phyloP scores from a whole-genome alignment of 2,113 vertebrate genomes.

The Edolisoma coerulescens region DNA sequence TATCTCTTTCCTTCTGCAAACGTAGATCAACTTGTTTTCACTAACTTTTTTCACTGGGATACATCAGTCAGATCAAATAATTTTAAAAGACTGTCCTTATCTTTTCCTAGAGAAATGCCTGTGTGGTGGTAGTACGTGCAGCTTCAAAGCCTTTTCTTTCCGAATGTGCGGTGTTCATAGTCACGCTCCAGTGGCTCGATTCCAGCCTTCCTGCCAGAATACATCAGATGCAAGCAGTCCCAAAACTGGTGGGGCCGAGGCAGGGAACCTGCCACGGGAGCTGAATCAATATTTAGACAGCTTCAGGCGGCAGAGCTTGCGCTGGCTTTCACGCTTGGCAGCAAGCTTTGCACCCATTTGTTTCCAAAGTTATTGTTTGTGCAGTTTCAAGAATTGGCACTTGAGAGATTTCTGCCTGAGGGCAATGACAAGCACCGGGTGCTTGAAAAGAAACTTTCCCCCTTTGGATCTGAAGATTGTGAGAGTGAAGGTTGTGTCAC shows the following conservation, averaged over 20 bases:
- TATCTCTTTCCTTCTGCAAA: not conserved
- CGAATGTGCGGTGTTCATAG: not conserved
- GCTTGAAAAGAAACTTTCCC: not conserved
- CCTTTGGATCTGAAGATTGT: not conserved
- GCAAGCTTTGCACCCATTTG: not conserved
- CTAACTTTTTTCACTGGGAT: not conserved
- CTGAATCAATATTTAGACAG: constrained; percentile 43
- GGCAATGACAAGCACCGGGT: not conserved
- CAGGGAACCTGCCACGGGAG: not conserved
- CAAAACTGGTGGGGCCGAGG: not conserved
- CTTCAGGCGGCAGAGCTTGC: not conserved
- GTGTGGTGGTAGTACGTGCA: not conserved
- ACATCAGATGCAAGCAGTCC: not conserved
- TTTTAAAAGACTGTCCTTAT: not conserved
- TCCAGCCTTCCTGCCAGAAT: constrained; percentile 18
- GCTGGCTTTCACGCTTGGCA: not conserved
- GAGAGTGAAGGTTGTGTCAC: not conserved
- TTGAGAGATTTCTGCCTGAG: constrained; percentile 26
- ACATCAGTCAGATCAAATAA: constrained; percentile 15
- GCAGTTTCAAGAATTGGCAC: constrained; percentile 19
- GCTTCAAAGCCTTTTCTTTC: constrained; percentile 9
- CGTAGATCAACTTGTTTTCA: not conserved
- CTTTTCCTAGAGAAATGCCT: not conserved
- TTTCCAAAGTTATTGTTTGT: constrained; percentile 43
- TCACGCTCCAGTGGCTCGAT: not conserved